A percentile compares a stretch with the other conserved stretches of the same genome.
Evolutionary conservation across 2,113 vertebrate species (phyloP).

Genomic region (Oryzias javanicus): DNA sequence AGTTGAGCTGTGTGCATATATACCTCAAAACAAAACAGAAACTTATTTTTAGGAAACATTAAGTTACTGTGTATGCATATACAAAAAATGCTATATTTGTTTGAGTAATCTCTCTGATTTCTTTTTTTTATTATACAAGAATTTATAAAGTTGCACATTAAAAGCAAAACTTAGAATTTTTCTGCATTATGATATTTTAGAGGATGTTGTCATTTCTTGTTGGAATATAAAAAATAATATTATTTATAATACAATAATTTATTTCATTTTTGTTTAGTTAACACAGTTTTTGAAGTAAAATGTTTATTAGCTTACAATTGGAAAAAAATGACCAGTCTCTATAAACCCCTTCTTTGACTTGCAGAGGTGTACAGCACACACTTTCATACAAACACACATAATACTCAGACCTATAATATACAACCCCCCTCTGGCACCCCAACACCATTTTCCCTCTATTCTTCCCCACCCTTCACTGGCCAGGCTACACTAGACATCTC

Average conservation of each 20-base stretch:
- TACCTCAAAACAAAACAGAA: constrained; percentile 9
- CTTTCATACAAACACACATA: constrained; percentile 53
- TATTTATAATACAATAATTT: constrained; percentile 16
- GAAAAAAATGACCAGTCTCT: constrained; percentile 38
- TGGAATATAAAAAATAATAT: neutral
- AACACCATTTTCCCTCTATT: constrained; percentile 59
- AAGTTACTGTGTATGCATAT: neutral
- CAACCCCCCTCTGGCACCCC: constrained; percentile 60
- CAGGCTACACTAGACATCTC: constrained; percentile 81
- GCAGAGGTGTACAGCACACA: constrained; percentile 28
- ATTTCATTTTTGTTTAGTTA: constrained; percentile 15
- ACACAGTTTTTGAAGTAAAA: constrained; percentile 34
- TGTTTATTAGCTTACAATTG: constrained; percentile 40
- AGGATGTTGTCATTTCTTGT: too few relatives aligned
- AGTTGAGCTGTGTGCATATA: constrained; percentile 14
- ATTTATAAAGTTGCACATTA: neutral
- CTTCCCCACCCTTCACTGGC: constrained; percentile 71
- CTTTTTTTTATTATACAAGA: neutral
- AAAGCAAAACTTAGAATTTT: neutral
- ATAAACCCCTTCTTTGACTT: constrained; percentile 26
- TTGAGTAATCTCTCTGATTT: neutral
- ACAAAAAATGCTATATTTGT: constrained; percentile 2
- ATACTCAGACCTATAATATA: constrained; percentile 62
- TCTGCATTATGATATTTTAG: too few relatives aligned
- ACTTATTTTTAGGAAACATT: neutral